Evolutionary conservation across 2,113 vertebrate species (phyloP).

Genomic region (Lasiurus cinereus): DNA sequence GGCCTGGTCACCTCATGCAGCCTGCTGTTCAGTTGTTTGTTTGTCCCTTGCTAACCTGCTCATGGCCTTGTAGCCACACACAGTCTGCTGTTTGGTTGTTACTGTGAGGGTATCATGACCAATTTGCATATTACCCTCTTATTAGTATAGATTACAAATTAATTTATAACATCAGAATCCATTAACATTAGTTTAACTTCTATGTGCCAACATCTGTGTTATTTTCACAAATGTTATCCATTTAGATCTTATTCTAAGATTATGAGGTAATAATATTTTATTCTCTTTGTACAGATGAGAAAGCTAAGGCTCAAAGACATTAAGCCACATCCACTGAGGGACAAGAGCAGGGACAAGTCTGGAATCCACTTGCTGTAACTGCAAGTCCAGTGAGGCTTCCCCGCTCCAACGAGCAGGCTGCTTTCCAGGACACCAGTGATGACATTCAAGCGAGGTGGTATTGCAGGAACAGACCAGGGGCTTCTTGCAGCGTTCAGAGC

Average conservation of each 20-base stretch:
- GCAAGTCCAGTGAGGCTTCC: not conserved
- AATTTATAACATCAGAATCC: not conserved
- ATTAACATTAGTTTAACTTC: not conserved
- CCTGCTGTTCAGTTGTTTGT: no score
- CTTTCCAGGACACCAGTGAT: not conserved
- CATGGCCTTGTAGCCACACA: no score
- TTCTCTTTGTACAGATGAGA: slow-evolving; percentile 23
- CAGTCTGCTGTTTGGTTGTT: no score
- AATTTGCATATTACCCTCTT: no score
- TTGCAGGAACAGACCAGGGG: no score
- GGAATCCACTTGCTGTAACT: not conserved
- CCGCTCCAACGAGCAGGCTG: not conserved
- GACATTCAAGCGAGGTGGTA: not conserved
- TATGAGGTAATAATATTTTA: not conserved
- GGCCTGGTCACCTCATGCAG: no score
- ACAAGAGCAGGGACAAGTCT: not conserved
- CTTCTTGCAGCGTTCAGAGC: not conserved
- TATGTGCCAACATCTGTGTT: not conserved
- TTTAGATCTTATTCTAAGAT: not conserved
- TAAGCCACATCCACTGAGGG: not conserved
- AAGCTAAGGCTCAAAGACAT: not conserved
- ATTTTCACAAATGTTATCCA: not conserved
- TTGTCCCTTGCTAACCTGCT: no score
- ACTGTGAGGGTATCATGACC: no score
- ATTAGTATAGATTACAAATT: no score